A percentile compares a stretch with the other conserved stretches of the same genome.
Conservation (phyloP, 2,113 vertebrate species). For the Scartelaos histophorus region DNA sequence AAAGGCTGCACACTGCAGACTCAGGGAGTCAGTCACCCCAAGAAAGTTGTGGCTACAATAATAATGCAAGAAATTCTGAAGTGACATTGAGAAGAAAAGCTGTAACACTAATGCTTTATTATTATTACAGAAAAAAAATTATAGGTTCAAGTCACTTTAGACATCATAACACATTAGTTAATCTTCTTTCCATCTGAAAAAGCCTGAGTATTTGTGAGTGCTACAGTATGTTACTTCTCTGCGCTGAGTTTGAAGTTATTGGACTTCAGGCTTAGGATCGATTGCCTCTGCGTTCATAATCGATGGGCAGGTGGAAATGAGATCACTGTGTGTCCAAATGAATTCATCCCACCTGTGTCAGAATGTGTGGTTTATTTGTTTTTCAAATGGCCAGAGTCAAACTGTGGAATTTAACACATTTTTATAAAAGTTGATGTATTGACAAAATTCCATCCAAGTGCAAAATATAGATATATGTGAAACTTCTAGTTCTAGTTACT, state of each 20-base stretch:
- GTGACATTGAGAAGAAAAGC: too few species aligned
- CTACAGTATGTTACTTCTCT: background rate
- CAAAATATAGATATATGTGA: background rate
- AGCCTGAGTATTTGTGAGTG: background rate
- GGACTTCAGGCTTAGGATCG: slow-evolving; percentile 8
- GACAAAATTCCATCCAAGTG: background rate
- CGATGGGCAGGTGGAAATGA: background rate
- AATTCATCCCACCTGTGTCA: slow-evolving; percentile 9
- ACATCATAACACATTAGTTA: too few species aligned
- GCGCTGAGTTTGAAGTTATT: slow-evolving; percentile 3
- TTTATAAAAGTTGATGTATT: background rate
- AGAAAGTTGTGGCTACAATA: too few species aligned
- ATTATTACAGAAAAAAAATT: too few species aligned
- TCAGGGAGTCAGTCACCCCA: too few species aligned
- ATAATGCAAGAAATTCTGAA: too few species aligned
- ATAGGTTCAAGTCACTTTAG: too few species aligned
- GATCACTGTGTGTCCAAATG: slow-evolving; percentile 9
- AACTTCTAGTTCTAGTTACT: background rate
- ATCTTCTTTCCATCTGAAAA: slow-evolving; percentile 9
- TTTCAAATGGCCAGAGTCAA: background rate
- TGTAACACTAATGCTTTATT: too few species aligned
- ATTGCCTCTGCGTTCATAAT: slow-evolving; percentile 14
- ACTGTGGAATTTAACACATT: background rate
- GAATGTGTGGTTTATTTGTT: slow-evolving; percentile 14
- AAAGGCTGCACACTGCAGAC: too few species aligned